Conservation (phyloP, 2,113 vertebrate species). For the Callocephalon fimbriatum region DNA sequence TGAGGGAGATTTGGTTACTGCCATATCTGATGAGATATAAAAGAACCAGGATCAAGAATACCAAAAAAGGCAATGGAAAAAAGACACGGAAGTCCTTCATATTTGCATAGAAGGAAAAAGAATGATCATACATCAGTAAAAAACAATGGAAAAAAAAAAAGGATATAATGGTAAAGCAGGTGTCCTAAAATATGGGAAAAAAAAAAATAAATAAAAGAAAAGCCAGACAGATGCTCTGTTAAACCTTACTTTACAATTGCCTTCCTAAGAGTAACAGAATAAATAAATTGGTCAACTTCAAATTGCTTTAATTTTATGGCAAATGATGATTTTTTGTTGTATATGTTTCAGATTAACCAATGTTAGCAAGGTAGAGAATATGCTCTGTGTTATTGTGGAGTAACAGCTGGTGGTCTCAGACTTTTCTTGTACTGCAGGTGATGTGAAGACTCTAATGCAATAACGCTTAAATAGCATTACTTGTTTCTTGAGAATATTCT, state of each 20-base stretch:
- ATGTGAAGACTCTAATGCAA: background rate
- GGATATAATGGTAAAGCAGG: rapidly evolving
- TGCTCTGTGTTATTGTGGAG: background rate
- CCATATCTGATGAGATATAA: background rate
- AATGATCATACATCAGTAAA: background rate
- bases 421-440: background rate
- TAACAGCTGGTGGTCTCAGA: background rate
- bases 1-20: background rate
- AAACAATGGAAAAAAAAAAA: background rate
- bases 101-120: background rate
- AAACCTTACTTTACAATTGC: background rate
- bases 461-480: background rate
- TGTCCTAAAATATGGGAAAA: background rate
- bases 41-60: background rate
- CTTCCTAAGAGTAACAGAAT: background rate
- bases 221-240: background rate
- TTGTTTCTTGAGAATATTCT: background rate
- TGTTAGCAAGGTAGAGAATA: background rate
- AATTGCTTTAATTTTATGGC: background rate
- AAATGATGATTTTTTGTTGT: background rate
- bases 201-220: background rate
- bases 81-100: background rate
- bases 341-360: background rate
- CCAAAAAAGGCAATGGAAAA: background rate
- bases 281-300: background rate